Percentiles rank a stretch among this genome's conserved stretches.
Conservation (phyloP, 2,113 vertebrate species). For the Panurus biarmicus region DNA sequence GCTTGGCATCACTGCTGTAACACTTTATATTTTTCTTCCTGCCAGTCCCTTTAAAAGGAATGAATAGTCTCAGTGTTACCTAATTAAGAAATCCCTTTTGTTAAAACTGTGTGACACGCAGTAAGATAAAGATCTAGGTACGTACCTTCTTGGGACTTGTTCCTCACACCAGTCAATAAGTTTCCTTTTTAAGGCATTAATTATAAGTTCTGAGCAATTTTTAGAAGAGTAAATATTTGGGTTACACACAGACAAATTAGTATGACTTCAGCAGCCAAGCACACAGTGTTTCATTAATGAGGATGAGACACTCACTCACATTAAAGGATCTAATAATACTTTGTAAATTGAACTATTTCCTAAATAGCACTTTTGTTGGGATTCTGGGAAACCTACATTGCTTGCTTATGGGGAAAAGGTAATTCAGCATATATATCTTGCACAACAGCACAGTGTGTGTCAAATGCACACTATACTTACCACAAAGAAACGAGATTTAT, state of each 20-base stretch:
- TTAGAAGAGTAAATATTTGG: background rate
- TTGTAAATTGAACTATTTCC: background rate
- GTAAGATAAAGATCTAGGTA: background rate
- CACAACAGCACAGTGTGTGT: background rate
- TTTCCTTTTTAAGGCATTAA: background rate
- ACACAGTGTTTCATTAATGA: background rate
- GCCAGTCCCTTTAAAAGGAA: background rate
- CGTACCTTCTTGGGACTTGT: background rate
- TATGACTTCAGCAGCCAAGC: background rate
- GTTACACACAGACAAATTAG: background rate
- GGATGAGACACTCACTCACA: background rate
- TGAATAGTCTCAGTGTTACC: background rate
- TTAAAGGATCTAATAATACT: background rate
- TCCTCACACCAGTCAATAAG: background rate
- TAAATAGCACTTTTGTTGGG: background rate
- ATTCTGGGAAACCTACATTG: background rate
- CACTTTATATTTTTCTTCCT: background rate
- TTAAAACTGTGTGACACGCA: background rate
- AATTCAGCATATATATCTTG: background rate
- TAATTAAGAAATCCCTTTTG: background rate
- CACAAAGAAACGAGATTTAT: conserved; percentile 33
- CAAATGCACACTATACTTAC: background rate
- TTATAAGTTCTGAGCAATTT: background rate
- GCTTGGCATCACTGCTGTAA: background rate
- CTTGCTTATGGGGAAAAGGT: background rate